A percentile compares a stretch with the other conserved stretches of the same genome.
These are phyloP conservation scores for Antechinus flavipes DNA, from an alignment of 2,113 vertebrate species.

Conservation along the genomic window DNA sequence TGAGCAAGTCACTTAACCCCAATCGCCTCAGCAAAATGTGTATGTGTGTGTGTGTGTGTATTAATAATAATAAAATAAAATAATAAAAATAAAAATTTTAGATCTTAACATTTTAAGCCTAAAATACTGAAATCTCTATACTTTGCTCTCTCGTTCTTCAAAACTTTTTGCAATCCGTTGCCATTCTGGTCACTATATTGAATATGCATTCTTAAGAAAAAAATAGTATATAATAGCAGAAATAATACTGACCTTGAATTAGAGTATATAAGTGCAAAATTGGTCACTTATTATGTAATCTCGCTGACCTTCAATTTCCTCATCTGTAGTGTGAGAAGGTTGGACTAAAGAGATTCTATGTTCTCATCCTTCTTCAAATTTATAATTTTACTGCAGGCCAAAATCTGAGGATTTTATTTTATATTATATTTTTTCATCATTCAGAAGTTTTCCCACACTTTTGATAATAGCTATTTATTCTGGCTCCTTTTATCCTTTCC, in stretches of 20 bases:
- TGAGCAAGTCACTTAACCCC: too few relatives aligned
- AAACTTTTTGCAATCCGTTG: rapidly evolving
- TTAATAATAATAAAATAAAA: too few relatives aligned
- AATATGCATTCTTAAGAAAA: not conserved
- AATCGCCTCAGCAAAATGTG: too few relatives aligned
- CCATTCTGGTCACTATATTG: not conserved
- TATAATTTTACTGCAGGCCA: not conserved
- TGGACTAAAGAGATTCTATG: too few relatives aligned
- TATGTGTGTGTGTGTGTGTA: too few relatives aligned
- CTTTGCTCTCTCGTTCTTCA: not conserved
- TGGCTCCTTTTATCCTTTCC: not conserved
- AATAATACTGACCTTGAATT: not conserved
- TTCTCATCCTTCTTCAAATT: not conserved
- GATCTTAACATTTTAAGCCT: not conserved
- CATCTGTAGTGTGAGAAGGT: not conserved
- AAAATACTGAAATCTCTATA: not conserved
- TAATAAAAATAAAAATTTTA: not conserved
- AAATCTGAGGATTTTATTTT: not conserved
- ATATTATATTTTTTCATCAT: not conserved
- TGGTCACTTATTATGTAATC: not conserved
- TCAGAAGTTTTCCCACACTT: not conserved
- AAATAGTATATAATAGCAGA: not conserved
- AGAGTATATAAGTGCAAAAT: not conserved
- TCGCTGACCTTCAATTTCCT: not conserved
- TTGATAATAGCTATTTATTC: not conserved